Percentiles rank a stretch among this genome's conserved stretches.
phyloP scores from a whole-genome alignment of 1,140 invertebrate genomes.

The Melitaea cinxia region DNA sequence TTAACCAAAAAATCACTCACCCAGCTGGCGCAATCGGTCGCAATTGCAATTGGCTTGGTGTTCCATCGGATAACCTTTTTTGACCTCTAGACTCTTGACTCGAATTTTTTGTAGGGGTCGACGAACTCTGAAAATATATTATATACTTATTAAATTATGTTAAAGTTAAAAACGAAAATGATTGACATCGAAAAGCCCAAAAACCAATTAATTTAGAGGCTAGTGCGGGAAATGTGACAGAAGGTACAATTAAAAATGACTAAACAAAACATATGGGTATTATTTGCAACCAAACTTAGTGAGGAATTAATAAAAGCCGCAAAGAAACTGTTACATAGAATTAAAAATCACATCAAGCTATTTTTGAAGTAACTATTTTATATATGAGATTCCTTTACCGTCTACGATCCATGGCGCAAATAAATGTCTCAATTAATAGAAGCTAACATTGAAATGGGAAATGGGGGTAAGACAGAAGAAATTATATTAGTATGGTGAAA shows the following conservation, averaged over 20 bases:
- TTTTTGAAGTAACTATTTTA: neutral
- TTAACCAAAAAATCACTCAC: conserved; percentile 46
- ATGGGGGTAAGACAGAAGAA: conserved; percentile 17
- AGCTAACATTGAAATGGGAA: conserved; percentile 23
- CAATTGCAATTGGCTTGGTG: conserved; percentile 70
- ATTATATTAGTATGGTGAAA: conserved; percentile 38
- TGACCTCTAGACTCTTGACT: conserved; percentile 66
- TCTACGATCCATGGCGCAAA: conserved; percentile 16
- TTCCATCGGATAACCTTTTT: conserved; percentile 71
- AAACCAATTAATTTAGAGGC: conserved; percentile 29
- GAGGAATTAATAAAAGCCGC: conserved; percentile 3
- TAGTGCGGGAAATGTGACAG: conserved; percentile 14
- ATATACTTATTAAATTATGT: neutral
- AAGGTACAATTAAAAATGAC: conserved; percentile 11
- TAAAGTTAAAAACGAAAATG: neutral
- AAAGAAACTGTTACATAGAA: conserved; percentile 16
- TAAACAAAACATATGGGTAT: conserved; percentile 14
- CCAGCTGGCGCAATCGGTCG: conserved; percentile 72
- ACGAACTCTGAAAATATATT: conserved; percentile 59
- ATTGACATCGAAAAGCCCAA: conserved; percentile 30
- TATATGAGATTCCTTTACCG: conserved; percentile 6
- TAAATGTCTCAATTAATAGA: conserved; percentile 21
- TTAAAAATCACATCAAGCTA: neutral
- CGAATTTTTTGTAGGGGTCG: conserved; percentile 62
- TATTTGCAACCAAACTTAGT: conserved; percentile 23